These are phyloP conservation scores for Timandra comae DNA, from an alignment of 2,888 invertebrate genomes.

Conservation along the genomic window DNA sequence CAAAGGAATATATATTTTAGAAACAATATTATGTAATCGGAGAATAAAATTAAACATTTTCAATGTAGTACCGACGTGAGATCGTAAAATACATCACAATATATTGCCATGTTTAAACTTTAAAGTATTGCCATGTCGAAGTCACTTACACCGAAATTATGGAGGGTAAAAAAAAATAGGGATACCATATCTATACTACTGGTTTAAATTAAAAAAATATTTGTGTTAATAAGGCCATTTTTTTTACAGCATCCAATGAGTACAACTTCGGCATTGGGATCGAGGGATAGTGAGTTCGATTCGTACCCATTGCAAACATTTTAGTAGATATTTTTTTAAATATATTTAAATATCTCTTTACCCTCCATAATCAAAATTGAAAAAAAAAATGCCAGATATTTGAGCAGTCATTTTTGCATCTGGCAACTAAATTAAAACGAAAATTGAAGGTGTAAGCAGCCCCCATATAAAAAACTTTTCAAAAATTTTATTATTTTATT, in stretches of 20 bases:
- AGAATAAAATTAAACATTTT: constrained; percentile 36
- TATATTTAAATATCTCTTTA: too few relatives aligned
- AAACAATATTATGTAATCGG: constrained; percentile 24
- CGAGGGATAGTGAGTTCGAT: too few relatives aligned
- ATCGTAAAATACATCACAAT: constrained; percentile 70
- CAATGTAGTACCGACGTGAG: constrained; percentile 49
- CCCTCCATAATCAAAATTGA: constrained; percentile 11
- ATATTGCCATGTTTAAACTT: constrained; percentile 44
- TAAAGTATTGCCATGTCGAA: constrained; percentile 45
- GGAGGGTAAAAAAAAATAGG: constrained; percentile 24
- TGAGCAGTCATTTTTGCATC: constrained; percentile 18
- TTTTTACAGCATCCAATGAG: too few relatives aligned
- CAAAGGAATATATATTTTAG: constrained; percentile 22
- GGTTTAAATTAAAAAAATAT: too few relatives aligned
- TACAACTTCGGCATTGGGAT: too few relatives aligned
- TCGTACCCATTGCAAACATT: too few relatives aligned
- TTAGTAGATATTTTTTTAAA: too few relatives aligned
- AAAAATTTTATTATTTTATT: constrained; percentile 39
- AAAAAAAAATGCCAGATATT: constrained; percentile 1
- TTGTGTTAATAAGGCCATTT: too few relatives aligned
- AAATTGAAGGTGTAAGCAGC: constrained; percentile 46
- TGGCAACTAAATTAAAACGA: constrained; percentile 4
- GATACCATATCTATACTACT: constrained; percentile 26
- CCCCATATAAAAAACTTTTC: constrained; percentile 50
- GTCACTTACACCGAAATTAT: constrained; percentile 33